Percentiles rank a stretch among this genome's conserved stretches.
phyloP scores from a whole-genome alignment of 2,888 invertebrate species.

The Tipula confusa region DNA sequence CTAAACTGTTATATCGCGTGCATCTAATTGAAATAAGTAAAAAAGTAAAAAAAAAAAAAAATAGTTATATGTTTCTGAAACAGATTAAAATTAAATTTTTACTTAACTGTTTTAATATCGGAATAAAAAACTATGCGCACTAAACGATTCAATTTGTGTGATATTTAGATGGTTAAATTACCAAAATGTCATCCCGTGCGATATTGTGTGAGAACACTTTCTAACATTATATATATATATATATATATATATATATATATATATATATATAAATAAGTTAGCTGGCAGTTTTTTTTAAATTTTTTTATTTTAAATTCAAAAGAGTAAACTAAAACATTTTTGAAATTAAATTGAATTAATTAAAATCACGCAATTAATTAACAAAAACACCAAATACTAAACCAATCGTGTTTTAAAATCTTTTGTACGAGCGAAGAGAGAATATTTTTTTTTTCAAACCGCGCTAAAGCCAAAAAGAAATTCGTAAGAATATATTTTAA shows the following conservation, averaged over 20 bases:
- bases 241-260: no score
- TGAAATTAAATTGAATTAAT: conserved; percentile 29
- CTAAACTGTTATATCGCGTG: neutral
- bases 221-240: no score
- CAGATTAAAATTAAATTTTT: neutral
- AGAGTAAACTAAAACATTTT: neutral
- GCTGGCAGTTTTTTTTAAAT: no score
- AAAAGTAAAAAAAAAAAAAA: no score
- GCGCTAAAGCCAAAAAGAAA: neutral
- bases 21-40: neutral
- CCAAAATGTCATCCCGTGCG: neutral
- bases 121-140: neutral
- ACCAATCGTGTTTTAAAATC: conserved; percentile 30
- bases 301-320: no score
- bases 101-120: neutral
- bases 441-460: neutral
- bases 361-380: conserved; percentile 32
- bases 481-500: neutral
- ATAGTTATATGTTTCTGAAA: neutral
- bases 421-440: neutral
- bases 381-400: conserved; percentile 31
- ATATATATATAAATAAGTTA: no score
- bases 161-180: neutral
- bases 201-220: neutral
- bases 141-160: neutral